A percentile compares a stretch with the other conserved stretches of the same genome.
Conservation (phyloP, 2,888 invertebrate species). For the Corbicula japonica region DNA sequence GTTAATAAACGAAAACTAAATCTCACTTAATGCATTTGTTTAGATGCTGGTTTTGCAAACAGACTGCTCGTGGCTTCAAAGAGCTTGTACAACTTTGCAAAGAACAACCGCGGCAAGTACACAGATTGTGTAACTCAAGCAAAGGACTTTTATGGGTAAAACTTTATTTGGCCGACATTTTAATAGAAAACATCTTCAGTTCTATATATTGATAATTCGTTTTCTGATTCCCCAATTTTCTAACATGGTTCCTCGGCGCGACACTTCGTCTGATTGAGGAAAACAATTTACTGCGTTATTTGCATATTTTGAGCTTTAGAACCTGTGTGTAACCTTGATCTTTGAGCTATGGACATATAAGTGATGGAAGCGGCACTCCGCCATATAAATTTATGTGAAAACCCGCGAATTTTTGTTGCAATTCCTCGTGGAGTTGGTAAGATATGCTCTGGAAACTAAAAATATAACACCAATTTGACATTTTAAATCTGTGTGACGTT, state of each 20-base stretch:
- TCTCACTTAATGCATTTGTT: too few relatives aligned
- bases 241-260: neutral
- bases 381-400: too few relatives aligned
- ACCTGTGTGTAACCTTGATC: too few relatives aligned
- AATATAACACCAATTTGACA: too few relatives aligned
- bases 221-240: neutral
- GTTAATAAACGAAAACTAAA: too few relatives aligned
- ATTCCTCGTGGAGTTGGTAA: too few relatives aligned
- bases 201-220: neutral
- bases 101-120: slow-evolving; percentile 67
- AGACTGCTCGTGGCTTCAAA: slow-evolving; percentile 66
- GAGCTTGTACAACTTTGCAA: slow-evolving; percentile 69
- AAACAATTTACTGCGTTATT: neutral
- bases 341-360: too few relatives aligned
- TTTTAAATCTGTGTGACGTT: too few relatives aligned
- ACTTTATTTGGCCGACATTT: neutral
- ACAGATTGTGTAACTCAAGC: slow-evolving; percentile 59
- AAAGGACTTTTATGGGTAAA: slow-evolving; percentile 58
- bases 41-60: slow-evolving; percentile 72
- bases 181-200: neutral
- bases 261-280: neutral
- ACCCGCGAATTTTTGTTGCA: too few relatives aligned
- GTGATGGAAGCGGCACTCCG: too few relatives aligned
- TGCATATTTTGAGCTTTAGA: too few relatives aligned
- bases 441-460: too few relatives aligned